Evolutionary conservation across 2,888 invertebrate genomes (phyloP).

Genomic region (Periphyllus acericola): DNA sequence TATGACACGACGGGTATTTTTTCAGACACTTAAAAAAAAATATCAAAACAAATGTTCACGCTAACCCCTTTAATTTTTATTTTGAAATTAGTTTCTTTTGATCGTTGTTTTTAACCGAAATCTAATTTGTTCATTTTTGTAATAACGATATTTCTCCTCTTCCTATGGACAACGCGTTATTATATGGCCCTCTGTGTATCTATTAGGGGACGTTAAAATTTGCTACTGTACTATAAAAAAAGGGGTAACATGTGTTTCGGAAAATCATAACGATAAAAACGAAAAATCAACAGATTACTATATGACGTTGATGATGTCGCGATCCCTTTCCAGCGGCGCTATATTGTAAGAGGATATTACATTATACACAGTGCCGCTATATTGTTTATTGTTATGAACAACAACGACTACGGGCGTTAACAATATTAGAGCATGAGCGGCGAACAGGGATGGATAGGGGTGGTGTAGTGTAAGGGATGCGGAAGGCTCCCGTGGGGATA

Average conservation of each 20-base stretch:
- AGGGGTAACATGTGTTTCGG: conserved; percentile 62
- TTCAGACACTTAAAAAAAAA: conserved; percentile 38
- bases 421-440: conserved; percentile 51
- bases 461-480: conserved; percentile 6
- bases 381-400: conserved; percentile 61
- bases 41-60: conserved; percentile 52
- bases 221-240: conserved; percentile 44
- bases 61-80: conserved; percentile 47
- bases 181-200: conserved; percentile 36
- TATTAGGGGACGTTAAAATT: conserved; percentile 58
- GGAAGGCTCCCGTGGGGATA: conserved; percentile 57
- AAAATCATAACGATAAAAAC: conserved; percentile 62
- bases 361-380: conserved; percentile 46
- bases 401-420: conserved; percentile 62
- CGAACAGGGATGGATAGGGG: neutral
- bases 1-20: neutral
- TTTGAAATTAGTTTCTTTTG: conserved; percentile 57
- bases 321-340: conserved; percentile 56
- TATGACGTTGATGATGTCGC: conserved; percentile 60
- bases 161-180: neutral
- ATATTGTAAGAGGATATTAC: conserved; percentile 59
- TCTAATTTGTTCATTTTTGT: conserved; percentile 44
- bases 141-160: conserved; percentile 22
- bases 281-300: conserved; percentile 61
- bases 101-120: conserved; percentile 58